Base-by-base conservation (phyloP, 2,888 invertebrate genomes). In the Rhagium mordax region DNA sequence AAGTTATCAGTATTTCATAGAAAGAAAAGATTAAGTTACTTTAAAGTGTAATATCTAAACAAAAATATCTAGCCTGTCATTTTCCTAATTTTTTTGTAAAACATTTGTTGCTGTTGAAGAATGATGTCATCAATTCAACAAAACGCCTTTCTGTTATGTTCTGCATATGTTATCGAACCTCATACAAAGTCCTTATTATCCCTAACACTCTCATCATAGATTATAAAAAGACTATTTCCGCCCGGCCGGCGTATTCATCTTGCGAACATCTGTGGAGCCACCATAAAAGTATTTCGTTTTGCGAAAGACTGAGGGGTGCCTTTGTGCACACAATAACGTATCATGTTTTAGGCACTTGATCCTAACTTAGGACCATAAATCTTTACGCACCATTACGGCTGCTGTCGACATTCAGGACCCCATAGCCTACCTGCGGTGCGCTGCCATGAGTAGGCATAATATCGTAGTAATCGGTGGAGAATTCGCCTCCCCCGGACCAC, bases 301-400 rank as follows among this genome's bases (percentile, higher is more conserved):
- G 13, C 47, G 16, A 20, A 33, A 61, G 47, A n/a, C 61, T 55
- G 64, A 57, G 67, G n/a, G 51, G 33, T 53, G 48, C 74, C 49
- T 71, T 68, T 59, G 74, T 62, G 68, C 49, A 69, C 74, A 74
- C 74, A 74, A 72, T 69, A 74, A 64, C 65, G 75, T 71, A 77
- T 78, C 76, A 75, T 73, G 73, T 74, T 72, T 70, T 75, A 74
- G 75, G 70, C 74, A 76, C 73, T 80, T 79, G 80, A 80, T 80
- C 80, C 76, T 70, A 66, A 72, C 71, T 70, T 65, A 65, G 69
- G 62, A 61, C 75, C 77, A 78, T 80, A 80, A 80, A 80, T 80
- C 79, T 80, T 80, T 78, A 80, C 79, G 79, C 77, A 75, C 79
- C 79, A 80, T 80, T 80, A 78, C 76, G 62, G 77, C 53, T 64